Conservation (phyloP, 2,888 invertebrate species). For the Itoplectis maculator region DNA sequence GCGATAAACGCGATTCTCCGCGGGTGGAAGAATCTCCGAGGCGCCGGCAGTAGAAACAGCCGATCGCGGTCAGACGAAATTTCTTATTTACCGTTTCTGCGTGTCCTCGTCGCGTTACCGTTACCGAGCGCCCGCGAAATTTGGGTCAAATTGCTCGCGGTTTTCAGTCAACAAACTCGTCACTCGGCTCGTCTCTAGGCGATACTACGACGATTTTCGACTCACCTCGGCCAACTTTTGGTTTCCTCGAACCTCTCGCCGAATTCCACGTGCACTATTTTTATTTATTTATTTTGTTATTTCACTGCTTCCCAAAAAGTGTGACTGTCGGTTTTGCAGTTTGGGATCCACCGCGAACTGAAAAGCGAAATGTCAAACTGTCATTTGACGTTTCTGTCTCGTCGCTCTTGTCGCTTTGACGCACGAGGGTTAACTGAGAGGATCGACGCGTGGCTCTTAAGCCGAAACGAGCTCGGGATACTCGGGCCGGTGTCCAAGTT, state of each 20-base stretch:
- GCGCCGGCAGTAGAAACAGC: constrained; percentile 25
- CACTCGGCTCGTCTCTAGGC: neutral
- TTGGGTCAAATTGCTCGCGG: neutral
- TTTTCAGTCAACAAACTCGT: neutral
- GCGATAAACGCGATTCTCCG: constrained; percentile 13
- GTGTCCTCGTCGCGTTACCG: neutral
- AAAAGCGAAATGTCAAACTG: neutral
- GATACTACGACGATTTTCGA: neutral
- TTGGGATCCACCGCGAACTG: neutral
- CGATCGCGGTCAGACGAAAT: constrained; percentile 23
- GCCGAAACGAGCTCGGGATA: neutral
- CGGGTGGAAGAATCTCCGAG: neutral
- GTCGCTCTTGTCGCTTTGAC: neutral
- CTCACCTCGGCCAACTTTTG: constrained; percentile 37
- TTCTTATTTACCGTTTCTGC: neutral
- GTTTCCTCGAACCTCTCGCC: neutral
- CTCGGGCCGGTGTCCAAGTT: constrained; percentile 9
- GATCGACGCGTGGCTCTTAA: neutral
- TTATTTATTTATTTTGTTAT: constrained; percentile 21
- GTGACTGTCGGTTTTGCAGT: neutral
- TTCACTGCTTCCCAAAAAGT: neutral
- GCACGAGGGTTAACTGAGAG: neutral
- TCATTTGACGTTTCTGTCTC: neutral
- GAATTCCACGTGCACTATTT: constrained; percentile 24
- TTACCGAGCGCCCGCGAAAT: neutral